These are phyloP conservation scores for Seriola rivoliana DNA, from an alignment of 2,113 vertebrate species.

Conservation along the genomic window DNA sequence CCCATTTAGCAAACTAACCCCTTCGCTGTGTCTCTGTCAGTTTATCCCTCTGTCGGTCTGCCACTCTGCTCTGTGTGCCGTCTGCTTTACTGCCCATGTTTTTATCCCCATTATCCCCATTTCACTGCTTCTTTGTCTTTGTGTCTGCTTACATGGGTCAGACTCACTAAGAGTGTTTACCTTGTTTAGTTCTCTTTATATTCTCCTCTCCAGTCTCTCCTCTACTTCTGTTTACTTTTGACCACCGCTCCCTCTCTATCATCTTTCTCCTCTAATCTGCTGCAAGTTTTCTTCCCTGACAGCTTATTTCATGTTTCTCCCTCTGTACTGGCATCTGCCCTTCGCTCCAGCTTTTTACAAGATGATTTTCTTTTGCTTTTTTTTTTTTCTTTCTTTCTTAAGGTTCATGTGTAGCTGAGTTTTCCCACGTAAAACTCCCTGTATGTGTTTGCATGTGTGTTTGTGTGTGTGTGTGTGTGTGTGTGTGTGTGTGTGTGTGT, in stretches of 20 bases:
- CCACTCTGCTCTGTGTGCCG: conserved; percentile 54
- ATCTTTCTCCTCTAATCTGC: conserved; percentile 69
- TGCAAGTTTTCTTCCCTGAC: conserved; percentile 65
- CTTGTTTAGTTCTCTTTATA: conserved; percentile 52
- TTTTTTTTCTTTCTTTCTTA: not conserved
- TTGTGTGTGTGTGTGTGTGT: not conserved
- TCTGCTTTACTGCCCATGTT: conserved; percentile 59
- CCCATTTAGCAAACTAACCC: conserved; percentile 80
- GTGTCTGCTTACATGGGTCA: conserved; percentile 38
- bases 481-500: conserved; percentile 25
- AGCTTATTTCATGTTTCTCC: conserved; percentile 68
- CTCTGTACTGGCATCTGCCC: conserved; percentile 56
- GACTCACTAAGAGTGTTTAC: conserved; percentile 43
- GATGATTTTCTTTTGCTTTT: conserved; percentile 2
- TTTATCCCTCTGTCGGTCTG: conserved; percentile 67
- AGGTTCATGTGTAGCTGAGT: conserved; percentile 1
- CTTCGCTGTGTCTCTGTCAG: conserved; percentile 62
- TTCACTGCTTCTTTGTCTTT: conserved; percentile 37
- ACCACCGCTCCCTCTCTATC: conserved; percentile 9
- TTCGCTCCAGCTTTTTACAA: conserved; percentile 31
- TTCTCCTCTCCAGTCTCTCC: conserved; percentile 39
- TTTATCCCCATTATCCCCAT: conserved; percentile 60
- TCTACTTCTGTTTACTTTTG: conserved; percentile 51
- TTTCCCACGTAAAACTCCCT: not conserved
- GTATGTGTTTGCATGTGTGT: not conserved